Evolutionary conservation across 2,888 invertebrate species (phyloP), one percentile per base, ranked within the genome.

Genomic region (Eustalomyia histrio): DNA sequence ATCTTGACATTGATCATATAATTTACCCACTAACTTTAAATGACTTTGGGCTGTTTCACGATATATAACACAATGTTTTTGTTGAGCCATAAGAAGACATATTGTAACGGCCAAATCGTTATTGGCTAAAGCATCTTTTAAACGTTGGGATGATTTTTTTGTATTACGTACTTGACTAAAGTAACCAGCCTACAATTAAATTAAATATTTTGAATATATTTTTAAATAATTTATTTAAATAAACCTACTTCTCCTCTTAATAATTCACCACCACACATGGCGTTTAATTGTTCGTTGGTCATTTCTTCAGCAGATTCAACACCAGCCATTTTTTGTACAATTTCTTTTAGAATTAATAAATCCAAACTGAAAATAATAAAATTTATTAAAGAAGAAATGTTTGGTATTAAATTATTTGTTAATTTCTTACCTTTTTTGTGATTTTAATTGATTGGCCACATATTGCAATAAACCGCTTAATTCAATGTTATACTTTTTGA

Each of bases 271-370:
- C 99, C 99, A 71, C 97, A 95, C 95, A 99, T 96, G 0, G 99
- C 99, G 88, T 97, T 97, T 71, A 99, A 91, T 88, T 99, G 99
- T 87, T 99, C 99, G 21, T 95, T 93, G 0, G 99, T 99, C 93
- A 99, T 95, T 91, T 98, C 98, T 89, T 98, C 98, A 0, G 96
- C 95, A 0, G 98, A 95, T 91, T 99, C 99, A 72, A 99, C 97
- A 7, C 99, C 99, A 0, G 98, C 97, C 99, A 99, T 99, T 92
- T 99, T 99, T 91, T 98, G 97, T 55, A 99, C 97, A 84, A 99
- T 96, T 92, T 99, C 99, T 90, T 99, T 97, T 72, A 99, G 92
- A 84, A 99, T 95, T 35, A 99, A 92, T 85, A 98, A 92, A 91
- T 99, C 98, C 92, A 95, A 94, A 91, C 96, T 95, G 14, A 21